Conservation (phyloP, 2,888 invertebrate species). For the Dasypolia templi region DNA sequence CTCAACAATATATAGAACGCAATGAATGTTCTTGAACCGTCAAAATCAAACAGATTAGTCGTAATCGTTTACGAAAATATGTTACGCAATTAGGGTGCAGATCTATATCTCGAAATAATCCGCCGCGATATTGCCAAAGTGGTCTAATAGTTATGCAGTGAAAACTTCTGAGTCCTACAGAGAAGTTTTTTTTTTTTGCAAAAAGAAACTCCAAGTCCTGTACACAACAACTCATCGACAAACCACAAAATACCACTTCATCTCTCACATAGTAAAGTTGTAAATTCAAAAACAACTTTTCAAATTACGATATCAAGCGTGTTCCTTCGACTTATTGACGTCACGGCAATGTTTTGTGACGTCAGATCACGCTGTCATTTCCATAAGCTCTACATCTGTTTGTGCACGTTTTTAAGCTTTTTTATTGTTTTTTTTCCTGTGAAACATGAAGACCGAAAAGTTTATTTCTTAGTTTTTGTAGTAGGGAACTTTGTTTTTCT, state of each 20-base stretch:
- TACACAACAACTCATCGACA: neutral
- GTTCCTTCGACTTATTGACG: conserved; percentile 13
- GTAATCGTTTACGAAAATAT: too few relatives aligned
- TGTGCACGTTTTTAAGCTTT: conserved; percentile 31
- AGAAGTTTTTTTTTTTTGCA: neutral
- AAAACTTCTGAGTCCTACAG: too few relatives aligned
- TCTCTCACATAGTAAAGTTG: conserved; percentile 13
- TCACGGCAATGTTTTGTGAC: conserved; percentile 25
- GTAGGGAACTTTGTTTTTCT: neutral
- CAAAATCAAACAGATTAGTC: too few relatives aligned
- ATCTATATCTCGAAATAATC: too few relatives aligned
- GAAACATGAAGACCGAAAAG: conserved; percentile 14
- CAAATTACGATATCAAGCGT: conserved; percentile 31
- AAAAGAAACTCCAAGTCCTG: neutral
- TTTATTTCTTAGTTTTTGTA: conserved; percentile 3
- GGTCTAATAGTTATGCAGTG: neutral
- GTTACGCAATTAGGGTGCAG: too few relatives aligned
- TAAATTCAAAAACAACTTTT: conserved; percentile 51
- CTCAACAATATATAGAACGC: too few relatives aligned
- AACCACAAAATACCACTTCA: conserved; percentile 15
- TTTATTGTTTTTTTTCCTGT: conserved; percentile 40
- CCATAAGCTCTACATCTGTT: conserved; percentile 55
- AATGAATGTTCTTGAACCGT: too few relatives aligned
- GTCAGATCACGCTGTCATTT: conserved; percentile 7
- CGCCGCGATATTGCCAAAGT: too few relatives aligned